Evolutionary conservation across 2,797 vertebrate species (phyloP), one percentile per base, ranked within the genome.

Genomic region (Anabacerthia variegaticeps): DNA sequence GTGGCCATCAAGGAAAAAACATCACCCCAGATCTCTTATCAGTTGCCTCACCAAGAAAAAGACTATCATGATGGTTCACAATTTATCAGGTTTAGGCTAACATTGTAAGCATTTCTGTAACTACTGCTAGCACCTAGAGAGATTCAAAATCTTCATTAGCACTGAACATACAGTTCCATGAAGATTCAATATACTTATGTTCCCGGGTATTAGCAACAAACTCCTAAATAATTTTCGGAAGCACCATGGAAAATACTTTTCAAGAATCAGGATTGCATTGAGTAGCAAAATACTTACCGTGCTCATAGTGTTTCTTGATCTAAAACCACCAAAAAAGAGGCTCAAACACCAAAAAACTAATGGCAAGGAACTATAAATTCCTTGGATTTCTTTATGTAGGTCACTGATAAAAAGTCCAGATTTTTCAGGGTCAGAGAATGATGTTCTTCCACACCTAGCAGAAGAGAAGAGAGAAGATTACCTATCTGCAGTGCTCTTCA

Each of bases 281-380:
- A 63, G 22, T 6, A 80, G 39, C 14, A 61, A 65, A 77, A 93
- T 90, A 97, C 98, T 97, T 96, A 98, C 97, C 77, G 97, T 94
- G 66, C 97, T 98, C 98, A 98, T 98, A 58, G 34, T 79, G 92
- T 26, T 89, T 85, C 82, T 72, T 69, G 86, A 56, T n/a, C 48
- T 49, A 76, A 56, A 84, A 34, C 79, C 59, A 74, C 18, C 41
- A 66, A 81, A 63, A 61, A 67, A 78, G 34, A 59, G 58, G 58
- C n/a, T 83, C 37, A 52, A 79, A 68, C 30, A 76, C 68, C 34
- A 66, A 52, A 77, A 48, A 41, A n/a, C 14, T 13, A 85, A 85
- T 4, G 24, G 75, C 58, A 73, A 73, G 49, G 58, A 81, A 51
- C 17, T 80, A 76, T 69, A 65, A 86, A 51, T 15, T 77, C 54